Evolutionary conservation across 2,888 invertebrate species (phyloP), one percentile per base, ranked within the genome.

Genomic region (Spodoptera picta): DNA sequence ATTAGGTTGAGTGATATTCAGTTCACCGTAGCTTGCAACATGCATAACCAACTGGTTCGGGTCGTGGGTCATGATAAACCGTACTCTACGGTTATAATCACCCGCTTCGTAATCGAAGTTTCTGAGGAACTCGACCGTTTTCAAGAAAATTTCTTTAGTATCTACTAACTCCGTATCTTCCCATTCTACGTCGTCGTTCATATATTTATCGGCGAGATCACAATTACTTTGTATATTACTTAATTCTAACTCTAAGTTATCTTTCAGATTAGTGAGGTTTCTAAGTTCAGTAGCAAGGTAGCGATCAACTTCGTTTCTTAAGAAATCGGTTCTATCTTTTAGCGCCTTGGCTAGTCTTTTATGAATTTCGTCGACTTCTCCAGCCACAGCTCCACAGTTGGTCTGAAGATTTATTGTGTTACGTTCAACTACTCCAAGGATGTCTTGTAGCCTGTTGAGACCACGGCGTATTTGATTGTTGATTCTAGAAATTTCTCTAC

Each of bases 141-240:
- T 98, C 24, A 98, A 95, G 95, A 99, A 99, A 73, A 99, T 98
- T 92, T 99, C 98, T 93, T 99, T 99, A 63, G 98, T 98, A 85
- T 98, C 98, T 95, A 99, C 98, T 74, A 98, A 95, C 88, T 98
- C 98, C 73, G 98, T 97, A 83, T 98, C 98, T 81, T 99, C 98
- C 97, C 98, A 98, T 83, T 98, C 97, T 46, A 98, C 97, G 72
- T 97, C 97, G 79, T 98, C 98, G 85, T 97, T 97, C 95, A 98
- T 98, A 87, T 98, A 97, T 90, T 98, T 98, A 91, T 99, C 99
- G 54, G 98, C 98, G 85, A 99, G 95, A 90, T 99, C 99, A 94
- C 99, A 99, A 92, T 99, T 99, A 88, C 99, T 98, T 86, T 97
- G 96, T 84, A 99, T 98, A 92, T 99, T 99, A 78, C 97, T 96